Evolutionary conservation across 2,113 vertebrate genomes (phyloP).

Genomic region (Isurus oxyrinchus): DNA sequence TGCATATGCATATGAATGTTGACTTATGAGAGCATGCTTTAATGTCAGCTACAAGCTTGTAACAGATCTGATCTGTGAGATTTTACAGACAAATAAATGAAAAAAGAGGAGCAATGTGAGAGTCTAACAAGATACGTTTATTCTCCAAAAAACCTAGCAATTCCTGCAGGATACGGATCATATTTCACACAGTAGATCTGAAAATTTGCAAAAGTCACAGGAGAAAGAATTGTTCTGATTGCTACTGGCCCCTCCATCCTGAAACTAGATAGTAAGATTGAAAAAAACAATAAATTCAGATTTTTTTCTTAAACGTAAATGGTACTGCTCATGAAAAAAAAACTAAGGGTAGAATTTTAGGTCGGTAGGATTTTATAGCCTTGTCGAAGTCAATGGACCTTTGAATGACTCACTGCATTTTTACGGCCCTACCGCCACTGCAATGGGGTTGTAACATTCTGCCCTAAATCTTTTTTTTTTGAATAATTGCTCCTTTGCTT

Average conservation of each 20-base stretch:
- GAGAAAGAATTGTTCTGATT: background rate
- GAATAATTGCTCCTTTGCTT: background rate
- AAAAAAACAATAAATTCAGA: background rate
- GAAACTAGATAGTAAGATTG: background rate
- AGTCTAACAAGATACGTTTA: background rate
- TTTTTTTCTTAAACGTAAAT: background rate
- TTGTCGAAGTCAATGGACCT: too few species aligned
- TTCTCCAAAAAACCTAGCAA: background rate
- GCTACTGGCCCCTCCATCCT: background rate
- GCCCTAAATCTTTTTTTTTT: background rate
- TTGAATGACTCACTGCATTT: too few species aligned
- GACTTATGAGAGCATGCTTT: background rate
- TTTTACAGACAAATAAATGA: background rate
- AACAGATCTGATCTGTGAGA: background rate
- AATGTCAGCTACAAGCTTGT: background rate
- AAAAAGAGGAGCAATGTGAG: too few species aligned
- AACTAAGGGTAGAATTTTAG: background rate
- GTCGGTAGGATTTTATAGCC: too few species aligned
- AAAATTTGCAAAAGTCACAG: background rate
- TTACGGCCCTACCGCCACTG: too few species aligned
- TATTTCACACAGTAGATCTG: background rate
- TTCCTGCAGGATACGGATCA: background rate
- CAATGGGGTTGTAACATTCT: too few species aligned
- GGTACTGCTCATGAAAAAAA: background rate
- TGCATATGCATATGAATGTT: background rate